Evolutionary conservation across 1,140 invertebrate species (phyloP).

Genomic region (Babylonia areolata): DNA sequence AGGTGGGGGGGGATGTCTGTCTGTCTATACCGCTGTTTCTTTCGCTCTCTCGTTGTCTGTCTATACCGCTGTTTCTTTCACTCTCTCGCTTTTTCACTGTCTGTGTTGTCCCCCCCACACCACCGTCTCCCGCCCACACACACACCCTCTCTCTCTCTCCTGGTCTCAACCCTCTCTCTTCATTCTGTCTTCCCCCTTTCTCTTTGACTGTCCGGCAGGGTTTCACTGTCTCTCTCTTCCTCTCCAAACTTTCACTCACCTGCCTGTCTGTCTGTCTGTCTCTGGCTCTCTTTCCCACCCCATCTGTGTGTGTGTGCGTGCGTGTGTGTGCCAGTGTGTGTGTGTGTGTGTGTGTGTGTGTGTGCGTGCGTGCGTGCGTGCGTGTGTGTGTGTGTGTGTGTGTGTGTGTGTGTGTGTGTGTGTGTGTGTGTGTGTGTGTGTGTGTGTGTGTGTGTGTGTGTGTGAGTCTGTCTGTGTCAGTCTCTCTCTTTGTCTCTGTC

Average conservation of each 20-base stretch:
- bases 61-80: neutral
- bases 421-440: neutral
- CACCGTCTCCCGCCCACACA: no score
- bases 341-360: neutral
- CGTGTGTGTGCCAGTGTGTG: neutral
- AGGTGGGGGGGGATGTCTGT: no score
- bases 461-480: no score
- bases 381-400: neutral
- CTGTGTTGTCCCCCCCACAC: no score
- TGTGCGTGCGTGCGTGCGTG: neutral
- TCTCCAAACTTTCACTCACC: no score
- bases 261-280: neutral
- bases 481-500: no score
- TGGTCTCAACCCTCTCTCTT: no score
- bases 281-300: neutral
- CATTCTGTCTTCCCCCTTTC: no score
- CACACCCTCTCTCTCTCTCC: neutral
- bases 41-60: neutral
- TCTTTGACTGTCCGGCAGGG: no score
- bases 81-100: neutral
- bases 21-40: constrained; percentile 5
- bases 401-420: neutral
- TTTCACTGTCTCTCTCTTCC: no score
- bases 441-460: neutral
- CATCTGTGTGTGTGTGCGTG: neutral